Conservation (phyloP, 2,888 invertebrate genomes). For the Trachelus iudaicus region DNA sequence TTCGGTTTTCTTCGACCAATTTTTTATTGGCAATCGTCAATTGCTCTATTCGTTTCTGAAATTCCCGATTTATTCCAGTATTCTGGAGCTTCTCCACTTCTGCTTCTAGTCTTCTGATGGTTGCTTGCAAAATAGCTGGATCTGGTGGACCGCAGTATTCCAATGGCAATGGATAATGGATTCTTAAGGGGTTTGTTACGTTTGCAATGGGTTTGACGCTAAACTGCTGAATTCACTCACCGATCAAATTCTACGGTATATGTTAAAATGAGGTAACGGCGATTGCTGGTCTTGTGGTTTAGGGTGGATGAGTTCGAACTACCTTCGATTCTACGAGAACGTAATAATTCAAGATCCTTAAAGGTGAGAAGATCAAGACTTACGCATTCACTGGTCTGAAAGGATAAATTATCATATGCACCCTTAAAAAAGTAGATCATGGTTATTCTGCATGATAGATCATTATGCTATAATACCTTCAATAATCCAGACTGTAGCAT, state of each 20-base stretch:
- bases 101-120: constrained; percentile 66
- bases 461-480: constrained; percentile 56
- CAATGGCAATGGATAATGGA: constrained; percentile 69
- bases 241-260: constrained; percentile 70
- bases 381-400: constrained; percentile 68
- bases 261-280: constrained; percentile 68
- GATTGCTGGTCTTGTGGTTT: constrained; percentile 54
- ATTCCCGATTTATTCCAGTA: constrained; percentile 34
- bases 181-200: constrained; percentile 53
- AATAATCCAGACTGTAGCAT: constrained; percentile 70
- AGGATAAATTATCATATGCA: constrained; percentile 10
- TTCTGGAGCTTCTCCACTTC: constrained; percentile 64
- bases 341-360: constrained; percentile 67
- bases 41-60: constrained; percentile 54
- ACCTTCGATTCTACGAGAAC: constrained; percentile 60
- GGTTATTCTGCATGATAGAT: neutral
- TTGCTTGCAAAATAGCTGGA: constrained; percentile 67
- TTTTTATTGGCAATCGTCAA: constrained; percentile 40
- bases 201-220: constrained; percentile 23
- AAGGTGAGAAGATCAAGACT: constrained; percentile 68
- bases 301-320: constrained; percentile 42
- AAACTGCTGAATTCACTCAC: constrained; percentile 43
- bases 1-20: constrained; percentile 47
- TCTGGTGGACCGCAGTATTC: constrained; percentile 70
- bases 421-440: neutral